These are phyloP conservation scores for Microcebus lehilahytsara DNA, from an alignment of 2,113 vertebrate genomes.

Conservation along the genomic window DNA sequence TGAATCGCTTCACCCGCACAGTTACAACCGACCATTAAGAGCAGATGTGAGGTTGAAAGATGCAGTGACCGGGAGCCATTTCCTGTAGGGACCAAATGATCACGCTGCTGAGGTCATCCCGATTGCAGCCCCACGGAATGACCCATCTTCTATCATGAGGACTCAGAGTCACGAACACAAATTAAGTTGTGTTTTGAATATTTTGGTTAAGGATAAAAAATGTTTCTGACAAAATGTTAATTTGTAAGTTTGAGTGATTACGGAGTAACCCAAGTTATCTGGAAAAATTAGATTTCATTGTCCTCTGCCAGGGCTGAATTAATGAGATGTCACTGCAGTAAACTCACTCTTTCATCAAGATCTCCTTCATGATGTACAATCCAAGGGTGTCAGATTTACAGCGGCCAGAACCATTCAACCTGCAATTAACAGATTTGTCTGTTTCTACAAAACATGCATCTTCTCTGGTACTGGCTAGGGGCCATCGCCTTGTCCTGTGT, in stretches of 20 bases:
- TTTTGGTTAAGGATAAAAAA: not conserved
- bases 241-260: conserved; percentile 16
- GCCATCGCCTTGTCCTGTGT: not conserved
- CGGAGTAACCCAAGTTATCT: not conserved
- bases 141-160: not conserved
- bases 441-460: not conserved
- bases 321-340: not conserved
- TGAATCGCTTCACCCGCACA: not conserved
- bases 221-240: not conserved
- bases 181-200: not conserved
- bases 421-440: not conserved
- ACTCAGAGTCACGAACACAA: not conserved
- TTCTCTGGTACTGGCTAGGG: not conserved
- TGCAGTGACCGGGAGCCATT: not conserved
- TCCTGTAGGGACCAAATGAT: not conserved
- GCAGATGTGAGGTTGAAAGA: not conserved
- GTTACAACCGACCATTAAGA: not conserved
- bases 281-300: not conserved
- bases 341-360: not conserved
- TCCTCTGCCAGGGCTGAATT: not conserved
- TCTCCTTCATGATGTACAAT: not conserved
- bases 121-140: not conserved
- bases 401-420: not conserved
- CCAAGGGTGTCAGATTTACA: not conserved
- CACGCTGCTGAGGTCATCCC: not conserved